Base-by-base conservation (phyloP, 2,113 vertebrate species). In the Bubo bubo region DNA sequence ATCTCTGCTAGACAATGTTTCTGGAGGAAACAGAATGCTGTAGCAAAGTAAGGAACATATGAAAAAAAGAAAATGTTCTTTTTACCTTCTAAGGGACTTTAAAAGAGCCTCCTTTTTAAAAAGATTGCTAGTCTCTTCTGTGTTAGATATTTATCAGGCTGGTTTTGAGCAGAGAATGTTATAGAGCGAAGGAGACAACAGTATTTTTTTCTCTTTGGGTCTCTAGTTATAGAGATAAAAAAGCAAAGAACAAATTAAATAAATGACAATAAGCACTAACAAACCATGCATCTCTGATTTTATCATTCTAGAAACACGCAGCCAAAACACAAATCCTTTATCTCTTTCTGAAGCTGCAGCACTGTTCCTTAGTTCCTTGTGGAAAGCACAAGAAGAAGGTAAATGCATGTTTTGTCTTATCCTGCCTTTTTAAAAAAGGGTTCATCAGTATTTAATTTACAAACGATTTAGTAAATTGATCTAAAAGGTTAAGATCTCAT, bases 321-420 rank as follows among this genome's bases (percentile, higher is more conserved):
- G 98, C 94, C 98, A 98, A 95, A 98, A 98, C 89, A 96, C 98
- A 55, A 98, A 98, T 82, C 98, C 98, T 74, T 97, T 99, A 49
- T 98, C 98, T 41, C 98, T 99, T 74, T 98, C 98, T 41, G 98
- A 99, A 95, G 98, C 98, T 3, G 98, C 98, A 52, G 97, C 98
- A 10, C 72, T 99, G 23, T 97, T 99, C 59, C 98, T 99, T 45
- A 98, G 98, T 50, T 98, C 98, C 63, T 98, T 99, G 79, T 93
- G 96, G 93, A 98, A 99, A 79, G 97, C 98, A 62, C 98, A 97
- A 87, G 98, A 98, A 26, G 98, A 98, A 98, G 99, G 98, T 99
- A 98, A 94, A 67, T 34, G 7, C 18, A 52, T 8, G 1, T 63
- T 93, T 79, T 88, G 15, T 79, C 92, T 66, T 76, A 49, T 19